These are phyloP conservation scores for Chymomyza fuscimana DNA, from an alignment of 2,888 invertebrate species.

Conservation along the genomic window DNA sequence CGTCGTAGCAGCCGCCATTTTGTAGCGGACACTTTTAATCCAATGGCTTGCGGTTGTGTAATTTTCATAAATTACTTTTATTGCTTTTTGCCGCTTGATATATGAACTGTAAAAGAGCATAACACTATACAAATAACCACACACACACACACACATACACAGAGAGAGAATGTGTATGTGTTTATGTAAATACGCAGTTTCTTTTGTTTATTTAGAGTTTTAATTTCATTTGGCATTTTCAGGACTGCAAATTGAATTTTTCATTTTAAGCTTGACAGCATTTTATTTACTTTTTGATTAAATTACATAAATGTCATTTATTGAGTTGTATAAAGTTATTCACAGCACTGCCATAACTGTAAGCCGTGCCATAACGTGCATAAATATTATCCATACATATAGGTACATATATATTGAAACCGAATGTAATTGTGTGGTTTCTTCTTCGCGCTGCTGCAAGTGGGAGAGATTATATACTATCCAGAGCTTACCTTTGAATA, in stretches of 20 bases:
- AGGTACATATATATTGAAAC: not conserved
- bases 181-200: slow-evolving; percentile 29
- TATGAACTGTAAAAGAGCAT: slow-evolving; percentile 66
- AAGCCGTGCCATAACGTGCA: no score
- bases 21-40: slow-evolving; percentile 61
- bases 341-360: slow-evolving; percentile 5
- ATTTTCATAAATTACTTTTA: slow-evolving; percentile 78
- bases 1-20: slow-evolving; percentile 19
- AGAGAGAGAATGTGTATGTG: not conserved
- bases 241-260: slow-evolving; percentile 13
- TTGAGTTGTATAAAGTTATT: slow-evolving; percentile 40
- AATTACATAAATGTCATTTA: slow-evolving; percentile 37
- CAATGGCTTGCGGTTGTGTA: slow-evolving; percentile 71
- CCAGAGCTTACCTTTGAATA: slow-evolving; percentile 88
- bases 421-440: slow-evolving; percentile 11
- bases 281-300: slow-evolving; percentile 8
- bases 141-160: slow-evolving; percentile 16
- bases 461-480: not conserved
- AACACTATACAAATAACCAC: not conserved
- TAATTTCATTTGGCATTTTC: slow-evolving; percentile 28
- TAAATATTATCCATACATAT: slow-evolving; percentile 8
- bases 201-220: slow-evolving; percentile 40
- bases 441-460: slow-evolving; percentile 5
- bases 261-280: slow-evolving; percentile 13
- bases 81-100: slow-evolving; percentile 61